Conservation (phyloP, 2,113 vertebrate species). For the Ictalurus furcatus region DNA sequence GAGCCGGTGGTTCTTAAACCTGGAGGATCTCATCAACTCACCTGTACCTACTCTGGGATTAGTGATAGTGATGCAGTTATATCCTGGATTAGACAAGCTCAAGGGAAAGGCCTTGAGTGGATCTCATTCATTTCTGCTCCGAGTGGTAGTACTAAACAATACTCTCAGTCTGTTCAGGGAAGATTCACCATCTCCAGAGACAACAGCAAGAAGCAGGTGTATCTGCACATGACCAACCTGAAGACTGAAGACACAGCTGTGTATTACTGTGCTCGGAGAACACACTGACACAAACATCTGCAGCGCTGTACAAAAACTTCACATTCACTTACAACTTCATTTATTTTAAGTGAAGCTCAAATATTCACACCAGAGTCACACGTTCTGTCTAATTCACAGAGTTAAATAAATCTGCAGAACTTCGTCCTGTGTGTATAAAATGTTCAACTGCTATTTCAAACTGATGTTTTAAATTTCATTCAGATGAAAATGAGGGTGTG, state of each 20-base stretch:
- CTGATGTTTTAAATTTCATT: no score
- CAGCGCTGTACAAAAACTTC: constrained; percentile 26
- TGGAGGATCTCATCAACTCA: constrained; percentile 3
- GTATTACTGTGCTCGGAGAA: constrained; percentile 9
- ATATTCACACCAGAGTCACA: neutral
- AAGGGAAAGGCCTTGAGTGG: constrained; percentile 41
- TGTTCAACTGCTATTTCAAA: neutral
- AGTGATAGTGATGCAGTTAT: neutral
- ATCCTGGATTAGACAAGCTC: neutral
- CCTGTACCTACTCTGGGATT: constrained; percentile 20
- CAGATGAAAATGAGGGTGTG: no score
- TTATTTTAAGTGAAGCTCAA: neutral
- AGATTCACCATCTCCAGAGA: constrained; percentile 57
- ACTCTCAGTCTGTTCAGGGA: constrained; percentile 47
- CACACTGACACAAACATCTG: constrained; percentile 25
- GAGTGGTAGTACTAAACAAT: neutral
- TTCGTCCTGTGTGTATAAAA: neutral
- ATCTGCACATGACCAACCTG: constrained; percentile 54
- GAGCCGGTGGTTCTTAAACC: constrained; percentile 33
- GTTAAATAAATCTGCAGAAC: neutral
- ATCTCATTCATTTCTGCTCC: neutral
- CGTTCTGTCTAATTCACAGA: neutral
- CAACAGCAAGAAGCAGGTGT: constrained; percentile 49
- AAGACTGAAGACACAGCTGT: constrained; percentile 46
- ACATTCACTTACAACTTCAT: neutral